A percentile compares a stretch with the other conserved stretches of the same genome.
phyloP scores from a whole-genome alignment of 2,888 invertebrate genomes.

The Synanthedon vespiformis region DNA sequence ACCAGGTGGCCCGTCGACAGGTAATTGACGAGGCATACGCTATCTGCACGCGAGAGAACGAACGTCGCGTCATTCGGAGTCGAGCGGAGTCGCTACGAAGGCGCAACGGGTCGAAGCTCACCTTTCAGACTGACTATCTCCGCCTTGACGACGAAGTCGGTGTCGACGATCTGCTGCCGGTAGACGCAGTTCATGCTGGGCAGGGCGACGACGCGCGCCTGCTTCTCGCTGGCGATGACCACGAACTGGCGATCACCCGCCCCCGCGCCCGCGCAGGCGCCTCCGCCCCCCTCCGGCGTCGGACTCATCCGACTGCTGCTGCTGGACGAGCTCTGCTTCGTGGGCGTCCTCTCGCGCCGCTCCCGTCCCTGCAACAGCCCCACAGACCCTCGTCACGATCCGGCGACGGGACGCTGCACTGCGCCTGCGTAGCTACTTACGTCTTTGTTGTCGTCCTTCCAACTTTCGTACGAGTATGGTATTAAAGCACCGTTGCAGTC shows the following conservation, averaged over 20 bases:
- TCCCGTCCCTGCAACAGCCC: constrained; percentile 30
- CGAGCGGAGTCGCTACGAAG: too few species aligned
- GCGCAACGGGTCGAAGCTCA: constrained; percentile 24
- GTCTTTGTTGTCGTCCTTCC: constrained; percentile 89
- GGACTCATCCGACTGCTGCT: constrained; percentile 83
- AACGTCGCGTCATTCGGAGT: too few species aligned
- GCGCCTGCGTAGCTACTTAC: constrained; percentile 26
- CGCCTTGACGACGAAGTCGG: constrained; percentile 93
- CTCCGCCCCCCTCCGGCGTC: constrained; percentile 66
- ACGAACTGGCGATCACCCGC: constrained; percentile 90
- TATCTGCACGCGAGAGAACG: constrained; percentile 72
- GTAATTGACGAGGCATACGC: constrained; percentile 94
- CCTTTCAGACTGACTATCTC: constrained; percentile 94
- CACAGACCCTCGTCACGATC: neutral
- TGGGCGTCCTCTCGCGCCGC: constrained; percentile 71
- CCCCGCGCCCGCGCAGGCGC: constrained; percentile 44
- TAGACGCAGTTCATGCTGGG: constrained; percentile 96
- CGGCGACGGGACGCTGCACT: neutral
- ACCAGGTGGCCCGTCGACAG: constrained; percentile 93
- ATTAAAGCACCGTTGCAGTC: constrained; percentile 95
- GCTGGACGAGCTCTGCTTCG: constrained; percentile 67
- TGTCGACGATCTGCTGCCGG: constrained; percentile 91
- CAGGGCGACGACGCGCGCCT: constrained; percentile 92
- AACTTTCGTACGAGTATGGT: constrained; percentile 89
- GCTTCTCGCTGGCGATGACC: constrained; percentile 94